These are phyloP conservation scores for Isotomurus palustris DNA, from an alignment of 2,888 invertebrate genomes.

Conservation along the genomic window DNA sequence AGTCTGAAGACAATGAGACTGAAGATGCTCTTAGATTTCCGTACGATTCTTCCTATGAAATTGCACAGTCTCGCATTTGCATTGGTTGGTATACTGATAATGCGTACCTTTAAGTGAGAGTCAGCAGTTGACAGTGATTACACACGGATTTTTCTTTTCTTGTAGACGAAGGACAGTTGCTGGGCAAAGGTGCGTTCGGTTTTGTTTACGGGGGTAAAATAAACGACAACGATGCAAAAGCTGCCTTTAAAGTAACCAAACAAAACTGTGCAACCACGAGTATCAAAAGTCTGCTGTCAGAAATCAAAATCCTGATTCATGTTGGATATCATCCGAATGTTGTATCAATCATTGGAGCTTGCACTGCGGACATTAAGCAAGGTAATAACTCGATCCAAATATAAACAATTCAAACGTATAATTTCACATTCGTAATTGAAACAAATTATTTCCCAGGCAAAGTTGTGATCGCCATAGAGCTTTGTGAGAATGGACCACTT, in stretches of 20 bases:
- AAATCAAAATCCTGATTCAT: conserved; percentile 17
- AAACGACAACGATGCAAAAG: not conserved
- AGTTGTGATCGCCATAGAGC: conserved; percentile 5
- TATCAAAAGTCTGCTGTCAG: conserved; percentile 7
- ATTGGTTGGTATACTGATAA: not conserved
- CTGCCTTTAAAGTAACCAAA: conserved; percentile 7
- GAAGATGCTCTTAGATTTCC: not conserved
- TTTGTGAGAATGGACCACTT: conserved; percentile 9
- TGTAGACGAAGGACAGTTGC: not conserved
- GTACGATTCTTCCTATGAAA: not conserved
- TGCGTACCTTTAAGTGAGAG: no score
- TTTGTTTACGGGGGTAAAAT: conserved; percentile 4
- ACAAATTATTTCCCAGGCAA: not conserved
- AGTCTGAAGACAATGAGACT: no score
- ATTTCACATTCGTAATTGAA: not conserved
- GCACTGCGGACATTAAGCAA: conserved; percentile 4
- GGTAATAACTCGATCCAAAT: not conserved
- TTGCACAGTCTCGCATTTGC: not conserved
- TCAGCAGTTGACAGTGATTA: no score
- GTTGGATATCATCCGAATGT: conserved; percentile 11
- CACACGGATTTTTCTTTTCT: no score
- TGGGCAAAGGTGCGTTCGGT: conserved; percentile 1
- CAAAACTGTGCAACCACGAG: not conserved
- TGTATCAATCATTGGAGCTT: conserved; percentile 13
- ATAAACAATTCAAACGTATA: no score